phyloP scores from a whole-genome alignment of 2,797 vertebrate species.

The Oceanodroma leucorhoa region DNA sequence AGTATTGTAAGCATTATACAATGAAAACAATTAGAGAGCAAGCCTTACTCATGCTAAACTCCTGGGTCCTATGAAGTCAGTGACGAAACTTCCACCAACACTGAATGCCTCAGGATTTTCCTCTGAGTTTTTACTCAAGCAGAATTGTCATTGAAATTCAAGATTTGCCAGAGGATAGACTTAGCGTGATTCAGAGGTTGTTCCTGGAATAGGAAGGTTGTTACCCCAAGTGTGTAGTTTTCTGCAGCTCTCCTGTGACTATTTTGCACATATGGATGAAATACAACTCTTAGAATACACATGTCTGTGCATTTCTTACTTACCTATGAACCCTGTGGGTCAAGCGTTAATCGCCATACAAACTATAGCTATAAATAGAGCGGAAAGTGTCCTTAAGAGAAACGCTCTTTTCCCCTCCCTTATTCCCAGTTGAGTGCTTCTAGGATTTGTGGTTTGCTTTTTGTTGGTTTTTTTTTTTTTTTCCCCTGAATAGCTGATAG shows the following conservation, averaged over 20 bases:
- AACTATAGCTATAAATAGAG: slow-evolving; percentile 35
- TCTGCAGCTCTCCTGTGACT: background rate
- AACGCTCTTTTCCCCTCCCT: background rate
- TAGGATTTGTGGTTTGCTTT: background rate
- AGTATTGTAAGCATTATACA: background rate
- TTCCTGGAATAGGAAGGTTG: background rate
- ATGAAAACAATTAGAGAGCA: background rate
- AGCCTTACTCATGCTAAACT: background rate
- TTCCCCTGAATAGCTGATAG: background rate
- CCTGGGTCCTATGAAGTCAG: background rate
- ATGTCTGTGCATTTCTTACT: background rate
- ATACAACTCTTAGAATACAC: slow-evolving; percentile 6
- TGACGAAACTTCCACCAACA: background rate
- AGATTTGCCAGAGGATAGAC: background rate
- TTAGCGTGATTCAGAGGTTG: background rate
- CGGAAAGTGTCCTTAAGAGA: background rate
- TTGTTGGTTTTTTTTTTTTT: background rate
- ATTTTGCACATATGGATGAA: slow-evolving; percentile 37
- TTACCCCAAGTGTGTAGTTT: background rate
- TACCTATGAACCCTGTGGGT: slow-evolving; percentile 7
- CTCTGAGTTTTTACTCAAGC: background rate
- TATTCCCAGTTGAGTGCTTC: slow-evolving; percentile 14
- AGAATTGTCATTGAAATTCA: background rate
- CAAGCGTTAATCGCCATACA: background rate
- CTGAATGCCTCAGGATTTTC: background rate